Base-by-base conservation (phyloP, 2,797 vertebrate species). In the Lerista edwardsae region DNA sequence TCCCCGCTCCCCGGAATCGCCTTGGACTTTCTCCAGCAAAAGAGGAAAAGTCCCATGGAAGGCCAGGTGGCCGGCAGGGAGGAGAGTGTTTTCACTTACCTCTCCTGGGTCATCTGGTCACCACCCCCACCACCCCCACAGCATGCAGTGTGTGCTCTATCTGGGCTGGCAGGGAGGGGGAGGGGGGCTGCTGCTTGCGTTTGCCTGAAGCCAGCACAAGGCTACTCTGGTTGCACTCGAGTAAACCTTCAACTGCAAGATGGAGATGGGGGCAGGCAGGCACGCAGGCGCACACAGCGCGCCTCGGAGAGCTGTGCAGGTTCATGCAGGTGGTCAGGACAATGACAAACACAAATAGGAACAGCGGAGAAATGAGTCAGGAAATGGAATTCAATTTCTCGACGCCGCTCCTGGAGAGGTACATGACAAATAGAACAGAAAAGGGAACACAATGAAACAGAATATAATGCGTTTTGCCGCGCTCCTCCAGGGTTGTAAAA, bases 371-470 rank as follows among this genome's bases (percentile, higher is more conserved):
- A 88, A 80, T 73, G 87, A 94, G 47, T 80, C 86, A 83, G 79
- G 44, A 84, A 93, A 87, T 83, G 73, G 73, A 93, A 91, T 91
- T 91, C 77, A 88, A 75, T 90, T 91, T 85, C 89, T 89, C 31
- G 21, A 67, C 27, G 57, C 83, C 68, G 82, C n/a, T 71, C 23
- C 1, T 59, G 79, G 55, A 89, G 72, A 85, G 59, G 79, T 23
- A n/a, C 31, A 41, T 81, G 89, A 89, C 74, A 91, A 92, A 90
- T 0, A 78, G 83, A 87, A 89, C 59, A 64, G 73, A 84, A 88
- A 82, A 82, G 14, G 39, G 64, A 89, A 90, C 67, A 89, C 51
- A 88, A 90, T 61, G 61, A 59, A 82, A 89, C 25, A 80, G 88
- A 87, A 84, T 86, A 80, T 1, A 75, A 62, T 77, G 89, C 74